phyloP scores from a whole-genome alignment of 2,888 invertebrate genomes.

The Liopterus haemorrhoidalis region DNA sequence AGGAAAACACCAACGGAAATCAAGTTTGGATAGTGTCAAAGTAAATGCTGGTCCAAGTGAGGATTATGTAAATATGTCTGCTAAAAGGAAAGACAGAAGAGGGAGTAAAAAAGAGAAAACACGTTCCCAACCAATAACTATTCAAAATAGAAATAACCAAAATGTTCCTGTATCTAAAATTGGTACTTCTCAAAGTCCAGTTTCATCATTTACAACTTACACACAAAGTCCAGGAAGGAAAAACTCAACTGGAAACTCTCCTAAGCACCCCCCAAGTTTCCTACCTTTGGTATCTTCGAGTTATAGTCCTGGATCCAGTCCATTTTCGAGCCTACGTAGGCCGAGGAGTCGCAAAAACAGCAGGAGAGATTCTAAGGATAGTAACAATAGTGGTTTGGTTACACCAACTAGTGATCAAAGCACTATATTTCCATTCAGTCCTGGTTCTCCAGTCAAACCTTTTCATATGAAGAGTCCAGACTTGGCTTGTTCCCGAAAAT shows the following conservation, averaged over 20 bases:
- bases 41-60: slow-evolving; percentile 37
- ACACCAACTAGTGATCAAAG: slow-evolving; percentile 56
- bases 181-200: slow-evolving; percentile 29
- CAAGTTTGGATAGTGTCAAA: slow-evolving; percentile 39
- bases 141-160: slow-evolving; percentile 45
- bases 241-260: slow-evolving; percentile 43
- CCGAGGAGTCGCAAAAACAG: slow-evolving; percentile 40
- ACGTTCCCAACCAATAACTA: slow-evolving; percentile 60
- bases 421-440: slow-evolving; percentile 62
- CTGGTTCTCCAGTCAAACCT: slow-evolving; percentile 58
- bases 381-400: slow-evolving; percentile 46
- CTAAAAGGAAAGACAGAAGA: slow-evolving; percentile 37
- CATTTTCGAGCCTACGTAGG: slow-evolving; percentile 46
- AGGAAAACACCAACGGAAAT: slow-evolving; percentile 38
- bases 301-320: slow-evolving; percentile 45
- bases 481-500: slow-evolving; percentile 36
- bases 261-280: slow-evolving; percentile 45
- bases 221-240: slow-evolving; percentile 37
- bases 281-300: slow-evolving; percentile 47
- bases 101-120: slow-evolving; percentile 45
- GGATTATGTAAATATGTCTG: slow-evolving; percentile 53
- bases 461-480: slow-evolving; percentile 37
- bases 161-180: slow-evolving; percentile 29
- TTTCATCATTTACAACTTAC: slow-evolving; percentile 22
- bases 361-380: slow-evolving; percentile 46